Conservation (phyloP, 2,888 invertebrate species). For the Plemyria rubiginata region DNA sequence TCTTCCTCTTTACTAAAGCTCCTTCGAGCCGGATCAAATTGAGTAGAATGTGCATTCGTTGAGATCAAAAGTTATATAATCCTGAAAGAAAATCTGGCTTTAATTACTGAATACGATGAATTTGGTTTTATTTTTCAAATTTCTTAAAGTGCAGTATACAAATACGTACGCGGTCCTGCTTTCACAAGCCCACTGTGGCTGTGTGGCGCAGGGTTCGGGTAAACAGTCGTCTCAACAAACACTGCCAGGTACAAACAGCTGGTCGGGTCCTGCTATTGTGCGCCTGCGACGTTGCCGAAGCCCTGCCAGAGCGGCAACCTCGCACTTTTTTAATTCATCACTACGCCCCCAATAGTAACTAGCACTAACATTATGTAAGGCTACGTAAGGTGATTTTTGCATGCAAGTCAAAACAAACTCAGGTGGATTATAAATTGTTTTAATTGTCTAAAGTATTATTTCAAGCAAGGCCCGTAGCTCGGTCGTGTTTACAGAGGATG, state of each 20-base stretch:
- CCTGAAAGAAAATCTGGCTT: too few relatives aligned
- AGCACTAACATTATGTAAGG: too few relatives aligned
- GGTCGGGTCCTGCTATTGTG: slow-evolving; percentile 61
- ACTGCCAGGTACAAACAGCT: slow-evolving; percentile 74
- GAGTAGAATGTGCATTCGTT: too few relatives aligned
- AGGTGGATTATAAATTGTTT: slow-evolving; percentile 8
- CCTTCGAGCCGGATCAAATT: too few relatives aligned
- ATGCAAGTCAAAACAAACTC: slow-evolving; percentile 1
- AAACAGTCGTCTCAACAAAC: slow-evolving; percentile 60
- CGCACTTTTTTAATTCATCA: slow-evolving; percentile 54
- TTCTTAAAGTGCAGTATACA: too few relatives aligned
- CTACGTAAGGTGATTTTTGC: neutral
- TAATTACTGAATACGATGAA: too few relatives aligned
- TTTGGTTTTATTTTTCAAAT: too few relatives aligned
- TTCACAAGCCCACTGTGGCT: slow-evolving; percentile 35
- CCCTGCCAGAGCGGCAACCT: slow-evolving; percentile 67
- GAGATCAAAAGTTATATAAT: too few relatives aligned
- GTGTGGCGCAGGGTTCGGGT: slow-evolving; percentile 45
- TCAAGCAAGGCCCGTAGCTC: slow-evolving; percentile 40
- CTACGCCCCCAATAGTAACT: slow-evolving; percentile 33
- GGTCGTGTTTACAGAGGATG: slow-evolving; percentile 55
- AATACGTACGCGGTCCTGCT: slow-evolving; percentile 12
- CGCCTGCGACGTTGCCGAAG: slow-evolving; percentile 54
- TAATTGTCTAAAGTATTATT: slow-evolving; percentile 16
- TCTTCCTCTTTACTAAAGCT: too few relatives aligned